Evolutionary conservation across 2,888 invertebrate genomes (phyloP).

Genomic region (Caenorhabditis auriculariae): DNA sequence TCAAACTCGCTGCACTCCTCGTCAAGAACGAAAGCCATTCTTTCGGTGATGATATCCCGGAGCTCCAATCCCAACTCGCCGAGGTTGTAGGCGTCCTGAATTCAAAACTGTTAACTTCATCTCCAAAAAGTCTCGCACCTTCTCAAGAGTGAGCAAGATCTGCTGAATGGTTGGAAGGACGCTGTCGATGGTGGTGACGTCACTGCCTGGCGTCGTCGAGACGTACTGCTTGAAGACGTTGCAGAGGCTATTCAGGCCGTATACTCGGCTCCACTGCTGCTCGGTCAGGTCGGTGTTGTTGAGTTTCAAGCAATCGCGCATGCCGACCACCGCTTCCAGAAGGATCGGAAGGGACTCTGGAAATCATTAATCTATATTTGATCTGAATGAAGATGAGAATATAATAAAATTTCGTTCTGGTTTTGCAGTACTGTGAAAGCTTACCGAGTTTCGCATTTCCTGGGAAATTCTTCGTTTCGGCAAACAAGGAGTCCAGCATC

Average conservation of each 20-base stretch:
- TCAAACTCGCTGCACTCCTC: constrained; percentile 32
- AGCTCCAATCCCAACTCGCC: constrained; percentile 19
- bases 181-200: constrained; percentile 49
- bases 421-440: too few species aligned
- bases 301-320: constrained; percentile 19
- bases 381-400: too few species aligned
- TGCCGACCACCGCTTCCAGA: constrained; percentile 32
- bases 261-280: constrained; percentile 7
- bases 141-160: constrained; percentile 40
- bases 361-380: too few species aligned
- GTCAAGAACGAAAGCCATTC: constrained; percentile 31
- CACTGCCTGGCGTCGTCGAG: constrained; percentile 13
- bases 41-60: constrained; percentile 7
- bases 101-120: neutral
- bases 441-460: too few species aligned
- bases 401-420: too few species aligned
- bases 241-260: constrained; percentile 14
- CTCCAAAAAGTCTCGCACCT: constrained; percentile 20
- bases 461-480: constrained; percentile 16
- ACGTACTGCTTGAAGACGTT: constrained; percentile 18
- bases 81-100: constrained; percentile 25
- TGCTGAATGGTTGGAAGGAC: constrained; percentile 55
- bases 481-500: constrained; percentile 35
- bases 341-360: constrained; percentile 39
- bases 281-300: neutral